phyloP scores from a whole-genome alignment of 2,888 invertebrate species.

The Dryomyza anilis region DNA sequence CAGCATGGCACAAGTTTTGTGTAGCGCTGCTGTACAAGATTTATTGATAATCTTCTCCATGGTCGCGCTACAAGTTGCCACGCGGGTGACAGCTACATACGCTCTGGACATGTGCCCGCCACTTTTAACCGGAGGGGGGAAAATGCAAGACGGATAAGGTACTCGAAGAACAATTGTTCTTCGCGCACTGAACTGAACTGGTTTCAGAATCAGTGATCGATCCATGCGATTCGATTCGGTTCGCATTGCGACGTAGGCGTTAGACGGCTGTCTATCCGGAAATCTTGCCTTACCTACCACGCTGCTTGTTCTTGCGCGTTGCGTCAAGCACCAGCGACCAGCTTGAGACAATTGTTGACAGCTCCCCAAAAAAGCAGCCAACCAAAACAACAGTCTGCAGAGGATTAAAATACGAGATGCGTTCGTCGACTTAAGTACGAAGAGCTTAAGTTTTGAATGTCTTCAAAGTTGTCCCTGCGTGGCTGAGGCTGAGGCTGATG shows the following conservation, averaged over 20 bases:
- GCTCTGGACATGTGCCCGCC: no score
- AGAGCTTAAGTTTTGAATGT: no score
- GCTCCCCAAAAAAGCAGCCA: not conserved
- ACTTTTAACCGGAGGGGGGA: not conserved
- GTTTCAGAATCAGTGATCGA: not conserved
- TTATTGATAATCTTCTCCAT: not conserved
- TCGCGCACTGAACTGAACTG: constrained; percentile 8
- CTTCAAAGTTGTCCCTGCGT: no score
- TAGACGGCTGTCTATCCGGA: not conserved
- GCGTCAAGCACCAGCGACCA: not conserved
- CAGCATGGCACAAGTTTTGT: no score
- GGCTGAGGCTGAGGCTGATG: no score
- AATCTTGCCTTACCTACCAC: no score
- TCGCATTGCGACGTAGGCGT: constrained; percentile 2
- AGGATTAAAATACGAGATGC: constrained; percentile 15
- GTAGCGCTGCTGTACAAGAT: not conserved
- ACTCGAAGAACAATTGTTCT: not conserved
- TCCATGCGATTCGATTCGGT: not conserved
- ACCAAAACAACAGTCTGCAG: not conserved
- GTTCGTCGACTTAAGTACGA: not conserved
- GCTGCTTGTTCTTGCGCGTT: no score
- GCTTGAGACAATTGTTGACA: constrained; percentile 10
- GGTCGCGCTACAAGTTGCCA: no score
- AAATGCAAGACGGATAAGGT: not conserved
- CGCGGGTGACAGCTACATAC: no score